phyloP scores from a whole-genome alignment of 2,888 invertebrate genomes.

The Ecliptopera silaceata region DNA sequence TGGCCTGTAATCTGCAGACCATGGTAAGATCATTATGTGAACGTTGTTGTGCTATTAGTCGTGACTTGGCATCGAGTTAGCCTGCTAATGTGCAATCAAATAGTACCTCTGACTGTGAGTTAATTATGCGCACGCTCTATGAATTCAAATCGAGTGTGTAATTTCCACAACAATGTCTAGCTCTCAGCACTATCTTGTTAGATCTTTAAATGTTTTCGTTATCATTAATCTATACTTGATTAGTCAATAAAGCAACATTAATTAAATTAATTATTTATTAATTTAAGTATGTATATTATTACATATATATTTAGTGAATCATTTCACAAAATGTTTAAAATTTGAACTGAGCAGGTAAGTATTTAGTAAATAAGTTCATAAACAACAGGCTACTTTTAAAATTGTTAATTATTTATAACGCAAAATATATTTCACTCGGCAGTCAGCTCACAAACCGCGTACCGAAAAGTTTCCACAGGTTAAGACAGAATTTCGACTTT shows the following conservation, averaged over 20 bases:
- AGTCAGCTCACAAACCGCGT: slow-evolving; percentile 42
- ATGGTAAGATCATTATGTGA: slow-evolving; percentile 44
- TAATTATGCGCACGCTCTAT: slow-evolving; percentile 74
- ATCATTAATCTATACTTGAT: background rate
- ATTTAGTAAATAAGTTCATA: slow-evolving; percentile 36
- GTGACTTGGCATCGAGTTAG: slow-evolving; percentile 76
- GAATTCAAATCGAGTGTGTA: slow-evolving; percentile 68
- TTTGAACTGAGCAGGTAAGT: slow-evolving; percentile 34
- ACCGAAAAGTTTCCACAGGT: slow-evolving; percentile 61
- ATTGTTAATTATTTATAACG: slow-evolving; percentile 45
- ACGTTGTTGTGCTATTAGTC: slow-evolving; percentile 65
- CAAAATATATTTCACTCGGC: slow-evolving; percentile 46
- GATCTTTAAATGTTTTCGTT: slow-evolving; percentile 5
- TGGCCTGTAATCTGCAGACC: slow-evolving; percentile 37
- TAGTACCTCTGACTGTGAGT: slow-evolving; percentile 63
- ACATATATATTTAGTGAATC: no score
- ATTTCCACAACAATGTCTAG: slow-evolving; percentile 55
- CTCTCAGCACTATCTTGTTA: slow-evolving; percentile 26
- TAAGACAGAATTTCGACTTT: slow-evolving; percentile 71
- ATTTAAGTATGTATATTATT: no score
- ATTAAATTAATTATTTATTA: no score
- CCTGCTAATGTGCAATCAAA: slow-evolving; percentile 76
- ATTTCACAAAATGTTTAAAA: slow-evolving; percentile 29
- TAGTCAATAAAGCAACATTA: no score
- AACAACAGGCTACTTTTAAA: slow-evolving; percentile 41